Base-by-base conservation (phyloP, 2,888 invertebrate genomes). In the Dorcus hopei region DNA sequence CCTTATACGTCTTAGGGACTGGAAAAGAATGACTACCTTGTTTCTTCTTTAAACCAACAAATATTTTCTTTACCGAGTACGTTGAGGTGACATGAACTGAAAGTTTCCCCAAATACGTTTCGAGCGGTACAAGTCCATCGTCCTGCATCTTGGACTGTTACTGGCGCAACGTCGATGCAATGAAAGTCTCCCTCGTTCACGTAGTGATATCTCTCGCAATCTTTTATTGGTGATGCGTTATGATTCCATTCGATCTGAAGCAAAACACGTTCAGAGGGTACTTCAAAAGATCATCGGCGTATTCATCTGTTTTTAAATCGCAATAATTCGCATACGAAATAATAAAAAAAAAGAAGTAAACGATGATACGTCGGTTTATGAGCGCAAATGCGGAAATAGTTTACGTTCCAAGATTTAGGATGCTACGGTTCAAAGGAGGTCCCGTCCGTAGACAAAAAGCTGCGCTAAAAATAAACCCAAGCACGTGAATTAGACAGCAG, bases 1-100 rank as follows among this genome's bases (percentile, higher is more conserved):
- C 82, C 73, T 92, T 93, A 77, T 94, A 94, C 0, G 93, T 92
- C 78, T 93, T 93, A 1, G 93, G 94, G 53, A 94, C 93, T 84
- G 80, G 50, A 58, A 42, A 57, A 41, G 16, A 26, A 53, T 9
- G 19, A 19, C 19, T 19, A 3, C 19, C 3, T 19, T 19, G 2
- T 2, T 19, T 19, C 2, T 19, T 3, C 3, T 19, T 19, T 19
- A 19, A 19, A 2, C 19, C 42, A 42, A 4, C 26, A 33, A 33
- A 33, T 33, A 6, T 6, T 6, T 33, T 33, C 26, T 33, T 75
- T 76, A 89, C 89, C 87, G 62, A 90, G 83, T 38, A 93, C 91
- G 75, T 88, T 91, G 53, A 93, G 85, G 66, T 87, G 86, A 38
- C 89, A 89, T 2, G 89, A 85, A 71, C 90, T 91, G 57, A 87